phyloP scores from a whole-genome alignment of 2,797 vertebrate genomes.

The Squalus acanthias region DNA sequence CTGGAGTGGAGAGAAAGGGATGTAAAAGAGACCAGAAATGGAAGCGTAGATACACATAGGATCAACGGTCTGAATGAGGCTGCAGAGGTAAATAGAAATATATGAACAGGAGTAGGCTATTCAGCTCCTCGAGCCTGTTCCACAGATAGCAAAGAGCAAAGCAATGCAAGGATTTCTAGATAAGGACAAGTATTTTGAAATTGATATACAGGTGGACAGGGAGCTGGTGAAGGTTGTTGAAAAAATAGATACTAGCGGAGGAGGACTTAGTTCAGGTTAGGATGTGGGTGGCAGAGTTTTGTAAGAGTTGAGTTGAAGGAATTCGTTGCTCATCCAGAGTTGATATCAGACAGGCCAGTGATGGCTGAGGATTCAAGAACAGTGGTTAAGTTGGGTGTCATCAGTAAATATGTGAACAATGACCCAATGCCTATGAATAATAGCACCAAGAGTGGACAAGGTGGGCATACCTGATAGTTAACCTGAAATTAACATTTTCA shows the following conservation, averaged over 20 bases:
- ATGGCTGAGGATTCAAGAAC: not conserved
- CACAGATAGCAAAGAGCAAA: not conserved
- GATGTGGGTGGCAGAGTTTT: not conserved
- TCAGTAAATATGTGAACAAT: not conserved
- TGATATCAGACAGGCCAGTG: not conserved
- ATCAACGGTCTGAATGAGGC: too few species aligned
- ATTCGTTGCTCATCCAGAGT: not conserved
- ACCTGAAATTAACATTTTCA: not conserved
- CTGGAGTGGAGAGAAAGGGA: not conserved
- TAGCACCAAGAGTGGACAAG: not conserved
- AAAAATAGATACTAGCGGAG: too few species aligned
- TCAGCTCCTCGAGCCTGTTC: not conserved
- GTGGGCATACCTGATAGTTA: not conserved
- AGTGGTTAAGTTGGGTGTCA: not conserved
- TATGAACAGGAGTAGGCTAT: too few species aligned
- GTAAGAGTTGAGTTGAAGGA: too few species aligned
- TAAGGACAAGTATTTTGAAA: not conserved
- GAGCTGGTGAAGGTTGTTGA: not conserved
- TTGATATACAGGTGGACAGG: not conserved
- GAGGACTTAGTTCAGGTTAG: not conserved
- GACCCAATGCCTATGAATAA: not conserved
- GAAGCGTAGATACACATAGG: too few species aligned
- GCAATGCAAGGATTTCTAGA: not conserved
- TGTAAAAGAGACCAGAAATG: not conserved
- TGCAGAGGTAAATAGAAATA: not conserved